Base-by-base conservation (phyloP, 2,113 vertebrate genomes). In the Motacilla alba region DNA sequence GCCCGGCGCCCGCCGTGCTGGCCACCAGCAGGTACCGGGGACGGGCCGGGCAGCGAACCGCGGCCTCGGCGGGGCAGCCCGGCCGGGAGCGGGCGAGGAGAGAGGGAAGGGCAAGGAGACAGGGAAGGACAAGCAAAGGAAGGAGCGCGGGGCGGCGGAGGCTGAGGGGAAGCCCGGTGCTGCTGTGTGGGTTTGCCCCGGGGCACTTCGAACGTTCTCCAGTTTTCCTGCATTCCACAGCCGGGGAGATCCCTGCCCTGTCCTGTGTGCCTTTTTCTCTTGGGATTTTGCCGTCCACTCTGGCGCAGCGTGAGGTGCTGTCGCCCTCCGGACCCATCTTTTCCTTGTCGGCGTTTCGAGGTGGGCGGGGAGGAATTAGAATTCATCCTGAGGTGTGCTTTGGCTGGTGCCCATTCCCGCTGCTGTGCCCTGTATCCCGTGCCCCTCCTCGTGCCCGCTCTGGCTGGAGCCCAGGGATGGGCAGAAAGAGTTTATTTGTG, bases 21-120 rank as follows among this genome's bases (percentile, higher is more conserved):
- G 82, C 78, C 82, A 97, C 96, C 60, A 88, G 11, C 63, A 96
- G 97, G 97, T 97, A 95, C 67, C 43, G 58, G 23, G 43, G 6
- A 2, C 37, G 46, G 52, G 31, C 3, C 24, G 23, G 50, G 8
- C 3, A 24, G 37, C 31, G 31, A 31, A 49, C n/a, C 22, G 5
- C 31, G 30, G 39, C 46, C 67, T 6, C 20, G 26, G 44, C 28
- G 17, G 44, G 73, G 15, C 73, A 15, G 47, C 17, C 24, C 11
- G 35, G 55, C 5, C 0, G 30, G 19, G 11, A 50, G 22, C 19
- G 15, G 53, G 27, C 2, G 13, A 2, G 6, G 17, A 13, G 11
- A 44, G 16, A 44, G 18, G 18, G 44, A 19, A 46, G 19, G 44
- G 44, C 2, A 33, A n/a, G 31, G 31, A 14, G 30, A 56, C 58